Evolutionary conservation across 1,140 invertebrate species (phyloP), one percentile per base, ranked within the genome.

Genomic region (Zaprionus taronus): DNA sequence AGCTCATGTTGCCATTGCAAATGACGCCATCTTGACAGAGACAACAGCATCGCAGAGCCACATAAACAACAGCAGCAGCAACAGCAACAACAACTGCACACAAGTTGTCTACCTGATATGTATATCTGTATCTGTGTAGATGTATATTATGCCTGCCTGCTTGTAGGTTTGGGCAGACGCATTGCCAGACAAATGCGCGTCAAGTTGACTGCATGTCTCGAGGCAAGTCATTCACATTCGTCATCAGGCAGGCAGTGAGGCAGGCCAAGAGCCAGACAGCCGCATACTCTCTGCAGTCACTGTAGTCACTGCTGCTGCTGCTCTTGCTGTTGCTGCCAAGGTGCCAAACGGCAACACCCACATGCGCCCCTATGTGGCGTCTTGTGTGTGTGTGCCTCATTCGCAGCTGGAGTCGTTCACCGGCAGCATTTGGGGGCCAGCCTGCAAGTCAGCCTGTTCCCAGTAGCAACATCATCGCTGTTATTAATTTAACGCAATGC

Each of bases 141-240:
- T 44, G 38, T 47, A 11, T 60, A 26, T 22, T 58, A 34, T 72
- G 67, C 31, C 67, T 72, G 67, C 31, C 67, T 61, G 24, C 34
- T 26, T 76, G 68, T 76, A 44, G 74, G 74, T 62, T 72, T 61
- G 74, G 81, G 83, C 83, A 89, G 85, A 89, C 85, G 85, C 85
- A 89, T 74, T 89, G 85, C 85, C 85, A 89, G 85, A 90, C 85
- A 89, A 90, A 89, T 89, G 85, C 85, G 85, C 85, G 85, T 90
- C 85, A 90, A 89, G 85, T 90, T 90, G 85, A 90, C 85, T 90
- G 81, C 85, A 90, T 84, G 84, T 87, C 84, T 87, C 84, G 84
- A 81, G 84, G 85, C 85, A 90, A 89, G 85, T 89, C 85, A 89
- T 89, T 89, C 85, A 89, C 85, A 89, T 89, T 89, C 85, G 85